Evolutionary conservation across 2,888 invertebrate genomes (phyloP).

Genomic region (Schizaphis graminum): DNA sequence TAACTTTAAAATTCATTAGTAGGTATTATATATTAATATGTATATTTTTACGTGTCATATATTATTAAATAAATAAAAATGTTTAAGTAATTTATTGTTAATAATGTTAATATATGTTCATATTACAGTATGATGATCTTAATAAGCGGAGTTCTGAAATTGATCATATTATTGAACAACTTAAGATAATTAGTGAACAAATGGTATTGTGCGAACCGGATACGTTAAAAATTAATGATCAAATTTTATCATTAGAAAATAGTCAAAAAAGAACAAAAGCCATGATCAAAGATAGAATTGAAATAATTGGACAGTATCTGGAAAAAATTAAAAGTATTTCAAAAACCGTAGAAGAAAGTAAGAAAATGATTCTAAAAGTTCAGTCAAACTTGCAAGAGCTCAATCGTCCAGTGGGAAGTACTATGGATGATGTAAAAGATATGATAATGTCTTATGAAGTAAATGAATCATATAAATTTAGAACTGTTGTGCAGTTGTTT

Average conservation of each 20-base stretch:
- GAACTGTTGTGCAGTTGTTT: neutral
- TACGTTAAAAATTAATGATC: constrained; percentile 85
- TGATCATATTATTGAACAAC: constrained; percentile 79
- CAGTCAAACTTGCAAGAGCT: constrained; percentile 86
- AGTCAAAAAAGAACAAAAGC: constrained; percentile 82
- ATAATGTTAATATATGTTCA: constrained; percentile 40
- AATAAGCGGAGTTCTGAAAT: constrained; percentile 81
- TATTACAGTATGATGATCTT: constrained; percentile 79
- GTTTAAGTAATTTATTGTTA: neutral
- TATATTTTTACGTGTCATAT: no score
- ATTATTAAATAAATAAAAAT: neutral
- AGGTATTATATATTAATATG: neutral
- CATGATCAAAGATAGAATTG: constrained; percentile 82
- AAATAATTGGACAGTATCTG: constrained; percentile 81
- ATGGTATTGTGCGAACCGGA: constrained; percentile 87
- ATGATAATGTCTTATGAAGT: constrained; percentile 82
- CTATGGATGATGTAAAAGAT: constrained; percentile 90
- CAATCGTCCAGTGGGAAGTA: constrained; percentile 88
- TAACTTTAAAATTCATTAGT: neutral
- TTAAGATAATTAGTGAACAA: constrained; percentile 81
- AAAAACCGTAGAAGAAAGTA: constrained; percentile 80
- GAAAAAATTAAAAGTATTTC: constrained; percentile 80
- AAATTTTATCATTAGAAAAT: constrained; percentile 83
- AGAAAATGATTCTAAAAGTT: constrained; percentile 75
- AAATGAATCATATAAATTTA: constrained; percentile 14